Evolutionary conservation across 1,140 invertebrate species (phyloP).

Genomic region (Gryllus bimaculatus): DNA sequence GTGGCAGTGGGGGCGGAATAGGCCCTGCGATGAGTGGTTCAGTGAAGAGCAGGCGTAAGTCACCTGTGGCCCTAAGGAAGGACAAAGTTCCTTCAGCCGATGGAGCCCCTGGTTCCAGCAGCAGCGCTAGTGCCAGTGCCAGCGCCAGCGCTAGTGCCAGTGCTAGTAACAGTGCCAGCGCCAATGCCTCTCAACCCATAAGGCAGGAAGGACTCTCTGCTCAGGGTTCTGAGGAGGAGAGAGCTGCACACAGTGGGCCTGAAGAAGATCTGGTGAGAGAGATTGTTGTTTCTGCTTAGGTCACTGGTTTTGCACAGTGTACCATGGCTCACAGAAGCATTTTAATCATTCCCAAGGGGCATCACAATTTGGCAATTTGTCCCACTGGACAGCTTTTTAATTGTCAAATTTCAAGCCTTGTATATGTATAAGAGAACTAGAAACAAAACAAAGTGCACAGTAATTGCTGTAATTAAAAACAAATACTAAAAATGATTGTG

Average conservation of each 20-base stretch:
- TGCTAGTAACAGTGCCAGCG: not conserved
- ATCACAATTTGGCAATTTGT: not conserved
- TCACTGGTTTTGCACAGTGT: not conserved
- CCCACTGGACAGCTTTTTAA: not conserved
- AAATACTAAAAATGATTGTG: too few relatives aligned
- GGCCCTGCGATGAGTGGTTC: slow-evolving; percentile 18
- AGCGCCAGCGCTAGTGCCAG: not conserved
- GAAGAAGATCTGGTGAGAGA: slow-evolving; percentile 20
- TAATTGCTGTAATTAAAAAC: too few relatives aligned
- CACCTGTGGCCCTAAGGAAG: slow-evolving; percentile 16
- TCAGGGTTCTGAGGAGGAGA: slow-evolving; percentile 23
- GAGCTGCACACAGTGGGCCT: slow-evolving; percentile 10
- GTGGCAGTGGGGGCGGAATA: slow-evolving; percentile 9
- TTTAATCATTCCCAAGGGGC: not conserved
- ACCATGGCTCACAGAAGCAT: not conserved
- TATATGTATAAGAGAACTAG: too few relatives aligned
- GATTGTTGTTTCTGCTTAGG: not conserved
- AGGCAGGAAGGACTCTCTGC: slow-evolving; percentile 17
- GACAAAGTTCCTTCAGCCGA: slow-evolving; percentile 15
- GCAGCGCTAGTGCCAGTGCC: too few relatives aligned
- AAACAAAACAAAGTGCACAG: too few relatives aligned
- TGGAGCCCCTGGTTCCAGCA: not conserved
- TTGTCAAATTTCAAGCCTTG: not conserved
- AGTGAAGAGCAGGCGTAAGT: slow-evolving; percentile 16
- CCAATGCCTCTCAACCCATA: slow-evolving; percentile 7